Base-by-base conservation (phyloP, 1,140 invertebrate genomes). In the Neomicropteryx cornuta region DNA sequence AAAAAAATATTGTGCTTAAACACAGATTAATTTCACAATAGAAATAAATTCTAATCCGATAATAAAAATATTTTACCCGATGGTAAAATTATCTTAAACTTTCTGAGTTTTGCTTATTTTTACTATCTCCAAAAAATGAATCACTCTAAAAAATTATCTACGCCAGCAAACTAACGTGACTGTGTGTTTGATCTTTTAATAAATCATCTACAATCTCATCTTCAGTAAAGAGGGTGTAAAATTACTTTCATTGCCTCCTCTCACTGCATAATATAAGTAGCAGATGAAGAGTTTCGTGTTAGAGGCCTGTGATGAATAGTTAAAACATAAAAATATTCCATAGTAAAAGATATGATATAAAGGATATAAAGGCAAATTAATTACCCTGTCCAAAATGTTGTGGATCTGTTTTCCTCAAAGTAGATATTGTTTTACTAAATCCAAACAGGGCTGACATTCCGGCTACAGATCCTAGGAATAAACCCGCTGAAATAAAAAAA, bases 391-490 rank as follows among this genome's bases (percentile, higher is more conserved):
- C 73, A 53, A 92, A 90, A 55, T 76, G 77, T 52, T 77, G 73
- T 16, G 84, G 79, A 61, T 90, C 87, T 46, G 77, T 74, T 60
- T 81, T 86, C 57, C 82, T 89, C 1, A 82, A 78, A 45, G 77
- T 68, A 21, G 79, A 74, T 31, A 94, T 45, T 23, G 88, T 82
- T 33, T 75, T 71, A 8, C 81, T 75, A 68, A 95, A 95, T 2
- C 89, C 88, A 52, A 82, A 68, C 5, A 90, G 44, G 2, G 86
- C 73, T 3, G 89, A 89, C 19, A 87, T 66, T 28, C 87, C 84
- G 29, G 86, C 76, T 10, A 93, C 72, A 18, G 78, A 63, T 1
- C 76, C 72, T 18, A 94, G 55, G 59, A 93, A 92, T 31, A 82
- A 60, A 29, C 72, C 76, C 53, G 77, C 85, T 87, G 55, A 33